Evolutionary conservation across 2,888 invertebrate genomes (phyloP).

Genomic region (Leucophenga maculata): DNA sequence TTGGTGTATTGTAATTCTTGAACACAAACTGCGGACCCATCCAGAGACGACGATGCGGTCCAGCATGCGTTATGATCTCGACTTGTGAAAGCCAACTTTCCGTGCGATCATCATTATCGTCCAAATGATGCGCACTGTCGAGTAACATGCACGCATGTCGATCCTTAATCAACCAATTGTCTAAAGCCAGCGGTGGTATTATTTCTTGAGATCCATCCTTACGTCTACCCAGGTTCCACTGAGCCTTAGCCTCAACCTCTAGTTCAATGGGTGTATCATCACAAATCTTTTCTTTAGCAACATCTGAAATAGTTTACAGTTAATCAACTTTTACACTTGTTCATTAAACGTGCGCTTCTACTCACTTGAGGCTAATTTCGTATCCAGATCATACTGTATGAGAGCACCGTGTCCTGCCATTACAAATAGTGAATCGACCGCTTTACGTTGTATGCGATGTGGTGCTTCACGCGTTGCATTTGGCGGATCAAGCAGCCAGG

Average conservation of each 20-base stretch:
- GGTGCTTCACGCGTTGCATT: slow-evolving; percentile 71
- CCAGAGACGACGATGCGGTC: slow-evolving; percentile 96
- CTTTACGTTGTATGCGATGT: slow-evolving; percentile 74
- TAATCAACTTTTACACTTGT: neutral
- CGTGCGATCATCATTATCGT: slow-evolving; percentile 75
- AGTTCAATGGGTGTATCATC: slow-evolving; percentile 91
- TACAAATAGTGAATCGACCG: slow-evolving; percentile 89
- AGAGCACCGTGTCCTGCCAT: slow-evolving; percentile 91
- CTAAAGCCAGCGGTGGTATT: slow-evolving; percentile 81
- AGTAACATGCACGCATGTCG: slow-evolving; percentile 65
- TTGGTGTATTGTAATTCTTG: slow-evolving; percentile 87
- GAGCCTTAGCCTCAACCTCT: slow-evolving; percentile 87
- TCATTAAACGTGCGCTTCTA: neutral
- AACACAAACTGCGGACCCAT: slow-evolving; percentile 99
- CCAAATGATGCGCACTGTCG: slow-evolving; percentile 66
- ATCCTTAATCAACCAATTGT: slow-evolving; percentile 78
- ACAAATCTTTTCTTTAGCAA: slow-evolving; percentile 87
- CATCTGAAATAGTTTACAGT: slow-evolving; percentile 72
- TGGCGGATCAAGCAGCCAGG: slow-evolving; percentile 77
- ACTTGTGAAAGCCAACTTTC: slow-evolving; percentile 97
- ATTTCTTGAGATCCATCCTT: slow-evolving; percentile 76
- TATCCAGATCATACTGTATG: slow-evolving; percentile 90
- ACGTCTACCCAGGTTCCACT: slow-evolving; percentile 87
- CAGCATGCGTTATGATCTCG: slow-evolving; percentile 96
- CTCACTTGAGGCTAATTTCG: slow-evolving; percentile 75